Conservation (phyloP, 2,797 vertebrate species). For the Urophycis tenuis region DNA sequence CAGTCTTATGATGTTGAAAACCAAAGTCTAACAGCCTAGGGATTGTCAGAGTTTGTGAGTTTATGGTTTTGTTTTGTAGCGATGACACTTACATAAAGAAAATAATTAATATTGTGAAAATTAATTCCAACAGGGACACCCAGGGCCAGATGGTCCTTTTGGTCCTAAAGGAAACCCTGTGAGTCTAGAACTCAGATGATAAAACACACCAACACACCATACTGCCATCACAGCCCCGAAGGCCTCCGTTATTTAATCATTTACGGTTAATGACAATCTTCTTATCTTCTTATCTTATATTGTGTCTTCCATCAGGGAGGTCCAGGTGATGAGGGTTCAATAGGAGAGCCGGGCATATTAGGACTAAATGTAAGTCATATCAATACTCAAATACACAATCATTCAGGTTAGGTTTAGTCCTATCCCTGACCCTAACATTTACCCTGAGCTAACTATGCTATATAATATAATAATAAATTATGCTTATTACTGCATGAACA, state of each 20-base stretch:
- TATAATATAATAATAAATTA: too few species aligned
- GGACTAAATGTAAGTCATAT: conserved; percentile 62
- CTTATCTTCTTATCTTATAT: background rate
- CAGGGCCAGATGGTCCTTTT: conserved; percentile 53
- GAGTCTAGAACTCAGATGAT: conserved; percentile 37
- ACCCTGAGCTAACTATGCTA: too few species aligned
- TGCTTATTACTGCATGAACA: too few species aligned
- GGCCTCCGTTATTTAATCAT: background rate
- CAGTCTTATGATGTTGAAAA: background rate
- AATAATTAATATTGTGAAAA: background rate
- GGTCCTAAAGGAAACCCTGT: conserved; percentile 70
- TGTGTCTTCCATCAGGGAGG: conserved; percentile 54
- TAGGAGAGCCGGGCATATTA: conserved; percentile 63
- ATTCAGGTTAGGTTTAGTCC: too few species aligned
- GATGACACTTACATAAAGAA: background rate
- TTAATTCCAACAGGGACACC: conserved; percentile 55
- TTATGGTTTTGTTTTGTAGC: background rate
- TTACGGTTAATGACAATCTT: background rate
- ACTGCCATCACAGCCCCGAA: background rate
- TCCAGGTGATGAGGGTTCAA: conserved; percentile 64
- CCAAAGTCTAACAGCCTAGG: background rate
- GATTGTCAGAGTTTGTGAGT: background rate
- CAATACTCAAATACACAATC: background rate
- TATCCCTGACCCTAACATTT: too few species aligned
- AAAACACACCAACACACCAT: background rate